These are phyloP conservation scores for Plotosus lineatus DNA, from an alignment of 2,113 vertebrate genomes.

Conservation along the genomic window DNA sequence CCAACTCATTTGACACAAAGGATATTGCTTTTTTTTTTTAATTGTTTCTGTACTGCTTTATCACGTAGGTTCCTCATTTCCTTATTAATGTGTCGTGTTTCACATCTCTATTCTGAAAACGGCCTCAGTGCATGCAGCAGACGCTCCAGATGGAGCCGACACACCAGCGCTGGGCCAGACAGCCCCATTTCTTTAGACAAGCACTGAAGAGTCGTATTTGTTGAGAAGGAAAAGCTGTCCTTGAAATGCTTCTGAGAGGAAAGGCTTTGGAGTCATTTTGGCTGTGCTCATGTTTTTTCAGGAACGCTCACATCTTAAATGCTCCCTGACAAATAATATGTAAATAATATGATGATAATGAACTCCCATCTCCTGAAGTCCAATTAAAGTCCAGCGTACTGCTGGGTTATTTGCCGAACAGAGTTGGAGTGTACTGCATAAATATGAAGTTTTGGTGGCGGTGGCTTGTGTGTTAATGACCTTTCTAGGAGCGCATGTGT, in stretches of 20 bases:
- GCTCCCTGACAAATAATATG: neutral
- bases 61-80: neutral
- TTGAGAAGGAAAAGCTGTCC: neutral
- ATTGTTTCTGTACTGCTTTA: neutral
- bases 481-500: neutral
- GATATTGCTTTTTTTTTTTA: neutral
- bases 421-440: neutral
- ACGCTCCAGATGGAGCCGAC: neutral
- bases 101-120: conserved; percentile 11
- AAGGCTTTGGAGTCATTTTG: no score
- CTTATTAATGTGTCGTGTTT: neutral
- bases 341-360: neutral
- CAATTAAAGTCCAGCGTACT: neutral
- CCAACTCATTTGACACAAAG: neutral
- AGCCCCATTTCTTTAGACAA: neutral
- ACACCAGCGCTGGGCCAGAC: neutral
- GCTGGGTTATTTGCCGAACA: neutral
- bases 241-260: neutral
- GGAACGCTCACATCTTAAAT: neutral
- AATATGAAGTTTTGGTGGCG: neutral
- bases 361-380: neutral
- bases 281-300: neutral
- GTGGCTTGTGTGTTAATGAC: neutral
- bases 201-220: neutral
- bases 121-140: no score